Evolutionary conservation across 2,113 vertebrate genomes (phyloP), one percentile per base, ranked within the genome.

Genomic region (Phyllostomus hastatus): DNA sequence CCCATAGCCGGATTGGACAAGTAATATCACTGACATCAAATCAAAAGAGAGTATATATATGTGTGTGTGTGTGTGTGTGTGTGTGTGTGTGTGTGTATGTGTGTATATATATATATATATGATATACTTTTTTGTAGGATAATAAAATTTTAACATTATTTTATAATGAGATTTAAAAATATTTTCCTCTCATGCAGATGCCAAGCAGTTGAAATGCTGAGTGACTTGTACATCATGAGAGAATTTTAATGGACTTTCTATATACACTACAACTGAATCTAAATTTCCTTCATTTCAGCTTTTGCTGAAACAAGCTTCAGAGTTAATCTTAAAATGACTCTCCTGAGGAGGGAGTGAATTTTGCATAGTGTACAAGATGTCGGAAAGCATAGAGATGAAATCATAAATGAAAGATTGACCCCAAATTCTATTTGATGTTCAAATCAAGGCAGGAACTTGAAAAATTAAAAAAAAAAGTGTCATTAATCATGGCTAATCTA

Each of bases 201-300:
- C 12, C 1, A 91, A 81, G 15, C 15, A 79, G 24, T 75, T 88
- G 81, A 97, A 96, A 88, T 88, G 93, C 33, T 88, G 50, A 87
- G 31, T 67, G 84, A 90, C 41, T 97, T 76, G 38, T 69, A 91
- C 75, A 81, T 2, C 2, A 28, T 95, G 92, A 97, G 88, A 88
- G 41, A 31, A 95, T 97, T 97, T 80, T 94, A 96, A 94, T 91
- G 35, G 48, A 54, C 19, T 84, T 87, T 97, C 80, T 15, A 2
- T 4, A 2, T 46, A 66, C 10, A 91, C 54, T 12, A 95, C 57
- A 73, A 15, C 57, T 96, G n/a, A 97, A 46, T 54, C 52, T 41
- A 87, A 94, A 59, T 41, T 91, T 88, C 28, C 8, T 31, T 92
- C 81, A 84, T 81, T 81, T 90, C 19, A 76, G 20, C 4, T 96